Evolutionary conservation across 2,888 invertebrate genomes (phyloP), one percentile per base, ranked within the genome.

Genomic region (Phania funesta): DNA sequence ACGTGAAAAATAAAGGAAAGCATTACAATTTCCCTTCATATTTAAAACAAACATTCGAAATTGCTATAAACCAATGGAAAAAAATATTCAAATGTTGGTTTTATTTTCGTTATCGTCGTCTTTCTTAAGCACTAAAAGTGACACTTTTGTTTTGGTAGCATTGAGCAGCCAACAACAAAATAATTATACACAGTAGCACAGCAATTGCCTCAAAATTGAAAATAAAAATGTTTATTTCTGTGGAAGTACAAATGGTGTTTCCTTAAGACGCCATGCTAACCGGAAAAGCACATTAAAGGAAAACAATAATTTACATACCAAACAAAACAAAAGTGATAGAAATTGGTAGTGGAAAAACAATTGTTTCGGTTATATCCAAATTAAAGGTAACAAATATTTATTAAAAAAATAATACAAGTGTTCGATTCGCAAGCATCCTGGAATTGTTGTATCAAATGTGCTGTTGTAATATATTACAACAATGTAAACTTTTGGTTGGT

Each of bases 131-230:
- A 71, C 58, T 52, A 54, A 77, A 73, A 73, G 32, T 74, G 74
- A 78, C 78, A 78, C 74, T 74, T 82, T 78, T 68, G 74, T 67
- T 78, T 58, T 60, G 26, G 20, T 26, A 41, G 73, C 62, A 56
- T n/a, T 29, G 50, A 68, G 62, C 38, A 18, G 38, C 13, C 46
- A 58, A 24, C 38, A 64, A n/a, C n/a, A n/a, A n/a, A 44, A 67
- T 35, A 50, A 29, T 48, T 70, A 38, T 56, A 7, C 11, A 60
- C 60, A 52, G 1, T 1, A 52, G 26, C 13, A 44, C n/a, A 67
- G 26, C 13, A 44, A n/a, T 58, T 48, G 35, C 58, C 20, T 16
- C 18, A 48, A 58, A 56, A 54, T 50, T 26, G 9, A 18, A 7
- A 18, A 62, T 48, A 22, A 24, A 58, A 46, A 41, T 6, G 50